These are phyloP conservation scores for Calonectris borealis DNA, from an alignment of 2,113 vertebrate species.

Conservation along the genomic window DNA sequence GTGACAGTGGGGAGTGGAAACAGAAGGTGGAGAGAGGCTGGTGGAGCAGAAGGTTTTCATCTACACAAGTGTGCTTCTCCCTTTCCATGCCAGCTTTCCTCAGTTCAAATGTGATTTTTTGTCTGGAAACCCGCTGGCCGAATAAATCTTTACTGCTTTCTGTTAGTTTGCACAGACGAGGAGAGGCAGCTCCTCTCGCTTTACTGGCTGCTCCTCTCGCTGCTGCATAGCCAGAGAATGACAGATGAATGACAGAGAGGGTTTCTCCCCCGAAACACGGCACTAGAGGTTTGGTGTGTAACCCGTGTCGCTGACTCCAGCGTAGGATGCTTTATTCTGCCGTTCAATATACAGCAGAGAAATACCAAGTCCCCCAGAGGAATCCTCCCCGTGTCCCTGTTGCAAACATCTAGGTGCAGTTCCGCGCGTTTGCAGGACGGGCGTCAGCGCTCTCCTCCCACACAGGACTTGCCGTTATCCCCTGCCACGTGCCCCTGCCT, in stretches of 20 bases:
- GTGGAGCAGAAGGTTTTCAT: not conserved
- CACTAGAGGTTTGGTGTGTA: accelerated
- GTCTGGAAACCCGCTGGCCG: not conserved
- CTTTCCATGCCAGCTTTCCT: not conserved
- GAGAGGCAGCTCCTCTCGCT: not conserved
- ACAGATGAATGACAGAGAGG: not conserved
- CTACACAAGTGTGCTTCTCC: not conserved
- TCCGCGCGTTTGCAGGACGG: not conserved
- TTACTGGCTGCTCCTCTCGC: not conserved
- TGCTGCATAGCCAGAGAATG: not conserved
- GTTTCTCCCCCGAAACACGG: too few relatives aligned
- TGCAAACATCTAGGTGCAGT: not conserved
- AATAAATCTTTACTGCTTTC: not conserved
- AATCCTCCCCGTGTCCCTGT: not conserved
- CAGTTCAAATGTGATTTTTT: not conserved
- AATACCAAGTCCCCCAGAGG: not conserved
- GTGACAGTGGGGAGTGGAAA: not conserved
- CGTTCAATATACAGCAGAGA: accelerated
- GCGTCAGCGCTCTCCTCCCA: not conserved
- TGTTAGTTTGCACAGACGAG: not conserved
- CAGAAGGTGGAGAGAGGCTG: not conserved
- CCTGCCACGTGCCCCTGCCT: not conserved
- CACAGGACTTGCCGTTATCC: not conserved
- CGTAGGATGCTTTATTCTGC: accelerated
- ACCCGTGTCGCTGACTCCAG: not conserved